Base-by-base conservation (phyloP, 2,113 vertebrate genomes). In the Cynocephalus volans region DNA sequence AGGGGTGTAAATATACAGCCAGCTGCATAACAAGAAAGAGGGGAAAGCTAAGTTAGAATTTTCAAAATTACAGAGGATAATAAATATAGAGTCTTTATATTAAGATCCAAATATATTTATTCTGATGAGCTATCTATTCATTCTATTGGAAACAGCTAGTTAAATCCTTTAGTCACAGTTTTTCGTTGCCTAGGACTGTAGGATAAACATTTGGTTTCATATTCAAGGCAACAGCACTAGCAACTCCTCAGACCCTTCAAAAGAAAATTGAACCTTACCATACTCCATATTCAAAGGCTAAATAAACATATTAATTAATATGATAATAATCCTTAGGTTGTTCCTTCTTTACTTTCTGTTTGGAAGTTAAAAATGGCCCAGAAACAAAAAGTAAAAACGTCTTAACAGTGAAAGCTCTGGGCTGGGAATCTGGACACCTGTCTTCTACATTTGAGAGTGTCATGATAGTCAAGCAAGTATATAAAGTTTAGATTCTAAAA, bases 1-100 rank as follows among this genome's bases (percentile, higher is more conserved):
- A 64, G 96, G 85, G 95, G 58, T 6, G 31, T 33, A 97, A 95
- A 97, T 83, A 96, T 84, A 93, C 54, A 97, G 83, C n/a, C 8
- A 92, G 72, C 15, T 2, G 45, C 8, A 33, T 92, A 92, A 52
- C 15, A 96, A 98, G 90, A 58, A 12, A 87, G 18, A 64, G 19
- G 86, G 26, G 15, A 96, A 93, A 92, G 54, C 31, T 96, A 95
- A 76, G 83, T 93, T 24, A 93, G 81, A 96, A 48, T 70, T n/a
- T 58, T 89, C 52, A 77, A 75, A 81, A 69, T 2, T 10, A 88
- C 1, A 95, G 19, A 45, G 77, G 64, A 90, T 90, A 88, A 88
- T 81, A 93, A 92, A 97, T 90, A 64, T 45, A 45, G 0, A 90
- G 67, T 2, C 45, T 92, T 97, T 52, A 58, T 48, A 23, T n/a